Conservation (phyloP, 2,888 invertebrate genomes). For the Bembecia ichneumoniformis region DNA sequence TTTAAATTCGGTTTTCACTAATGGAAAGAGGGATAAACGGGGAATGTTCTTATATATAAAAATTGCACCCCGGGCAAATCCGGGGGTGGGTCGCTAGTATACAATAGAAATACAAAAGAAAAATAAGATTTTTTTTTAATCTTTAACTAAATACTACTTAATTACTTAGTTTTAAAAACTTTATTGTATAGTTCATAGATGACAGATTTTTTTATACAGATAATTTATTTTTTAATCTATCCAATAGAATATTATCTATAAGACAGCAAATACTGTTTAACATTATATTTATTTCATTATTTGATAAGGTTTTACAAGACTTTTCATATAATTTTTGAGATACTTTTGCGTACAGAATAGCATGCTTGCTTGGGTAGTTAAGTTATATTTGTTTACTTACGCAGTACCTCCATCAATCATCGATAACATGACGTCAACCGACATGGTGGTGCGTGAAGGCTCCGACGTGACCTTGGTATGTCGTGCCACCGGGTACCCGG, state of each 20-base stretch:
- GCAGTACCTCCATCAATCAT: constrained; percentile 93
- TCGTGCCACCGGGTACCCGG: constrained; percentile 90
- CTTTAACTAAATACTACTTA: too few relatives aligned
- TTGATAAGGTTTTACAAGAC: not conserved
- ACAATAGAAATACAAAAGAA: too few relatives aligned
- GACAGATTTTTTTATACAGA: too few relatives aligned
- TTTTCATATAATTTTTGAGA: not conserved
- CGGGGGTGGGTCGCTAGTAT: too few relatives aligned
- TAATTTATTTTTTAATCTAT: too few relatives aligned
- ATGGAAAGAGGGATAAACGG: too few relatives aligned
- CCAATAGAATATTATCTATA: not conserved
- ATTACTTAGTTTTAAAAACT: too few relatives aligned
- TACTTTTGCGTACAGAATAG: not conserved
- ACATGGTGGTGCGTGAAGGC: constrained; percentile 91
- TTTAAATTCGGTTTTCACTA: too few relatives aligned
- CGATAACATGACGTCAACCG: constrained; percentile 90
- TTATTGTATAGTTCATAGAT: too few relatives aligned
- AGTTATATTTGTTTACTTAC: constrained; percentile 11
- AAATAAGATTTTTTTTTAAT: too few relatives aligned
- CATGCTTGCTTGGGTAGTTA: constrained; percentile 1
- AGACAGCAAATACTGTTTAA: not conserved
- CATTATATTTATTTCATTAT: not conserved
- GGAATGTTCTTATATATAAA: too few relatives aligned
- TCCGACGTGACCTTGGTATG: constrained; percentile 90
- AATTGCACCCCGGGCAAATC: too few relatives aligned